These are phyloP conservation scores for Dasypogon diadema DNA, from an alignment of 2,888 invertebrate genomes.

Conservation along the genomic window DNA sequence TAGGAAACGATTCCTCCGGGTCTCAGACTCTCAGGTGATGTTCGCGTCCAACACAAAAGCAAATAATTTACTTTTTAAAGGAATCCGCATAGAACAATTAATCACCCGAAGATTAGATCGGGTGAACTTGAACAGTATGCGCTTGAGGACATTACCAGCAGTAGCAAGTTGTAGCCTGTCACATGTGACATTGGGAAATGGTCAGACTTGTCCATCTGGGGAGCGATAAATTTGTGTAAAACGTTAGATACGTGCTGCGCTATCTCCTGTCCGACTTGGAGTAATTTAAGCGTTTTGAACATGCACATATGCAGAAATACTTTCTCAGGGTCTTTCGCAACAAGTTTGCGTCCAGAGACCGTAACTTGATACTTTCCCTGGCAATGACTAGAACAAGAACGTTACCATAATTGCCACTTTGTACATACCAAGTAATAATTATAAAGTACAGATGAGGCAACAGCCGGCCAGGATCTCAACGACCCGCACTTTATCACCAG, in stretches of 20 bases:
- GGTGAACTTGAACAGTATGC: neutral
- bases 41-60: neutral
- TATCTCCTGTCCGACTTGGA: neutral
- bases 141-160: constrained; percentile 6
- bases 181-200: constrained; percentile 17
- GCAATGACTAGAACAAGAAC: neutral
- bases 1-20: constrained; percentile 8
- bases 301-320: constrained; percentile 1
- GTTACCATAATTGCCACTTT: neutral
- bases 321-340: neutral
- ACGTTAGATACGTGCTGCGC: neutral
- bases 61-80: neutral
- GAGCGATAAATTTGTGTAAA: constrained; percentile 15
- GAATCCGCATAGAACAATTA: neutral
- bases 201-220: neutral
- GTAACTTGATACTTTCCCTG: constrained; percentile 8
- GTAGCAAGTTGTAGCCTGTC: constrained; percentile 40
- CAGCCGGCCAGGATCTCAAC: neutral
- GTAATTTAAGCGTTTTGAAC: neutral
- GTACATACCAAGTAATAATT: constrained; percentile 1
- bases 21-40: neutral
- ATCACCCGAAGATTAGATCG: constrained; percentile 12
- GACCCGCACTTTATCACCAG: neutral
- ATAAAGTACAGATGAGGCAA: neutral
- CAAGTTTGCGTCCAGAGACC: neutral